These are phyloP conservation scores for Larimichthys polyactis DNA, from an alignment of 2,113 vertebrate species.

Conservation along the genomic window DNA sequence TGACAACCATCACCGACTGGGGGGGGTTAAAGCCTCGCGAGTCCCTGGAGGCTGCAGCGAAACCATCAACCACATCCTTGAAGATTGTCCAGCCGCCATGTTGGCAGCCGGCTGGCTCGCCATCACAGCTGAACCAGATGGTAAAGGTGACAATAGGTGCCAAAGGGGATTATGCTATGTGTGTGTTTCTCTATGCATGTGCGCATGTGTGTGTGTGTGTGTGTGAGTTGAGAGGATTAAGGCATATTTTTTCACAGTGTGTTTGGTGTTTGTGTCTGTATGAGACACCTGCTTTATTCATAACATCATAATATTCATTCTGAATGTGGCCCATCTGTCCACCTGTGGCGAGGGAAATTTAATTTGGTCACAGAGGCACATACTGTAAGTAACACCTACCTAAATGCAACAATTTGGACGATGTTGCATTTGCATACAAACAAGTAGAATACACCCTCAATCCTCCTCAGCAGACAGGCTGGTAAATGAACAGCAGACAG, in stretches of 20 bases:
- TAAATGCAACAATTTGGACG: neutral
- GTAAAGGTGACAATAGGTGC: conserved; percentile 54
- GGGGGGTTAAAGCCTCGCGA: conserved; percentile 3
- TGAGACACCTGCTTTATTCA: conserved; percentile 11
- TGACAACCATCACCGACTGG: neutral
- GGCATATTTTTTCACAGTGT: conserved; percentile 8
- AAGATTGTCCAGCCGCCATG: conserved; percentile 49
- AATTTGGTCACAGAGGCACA: conserved; percentile 2
- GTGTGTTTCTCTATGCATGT: conserved; percentile 1
- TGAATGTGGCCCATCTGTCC: conserved; percentile 18
- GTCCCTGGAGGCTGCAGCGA: conserved; percentile 29
- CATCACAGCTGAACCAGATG: conserved; percentile 57
- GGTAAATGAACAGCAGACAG: conserved; percentile 1
- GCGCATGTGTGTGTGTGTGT: conserved; percentile 15
- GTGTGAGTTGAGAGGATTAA: neutral
- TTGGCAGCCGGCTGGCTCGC: conserved; percentile 50
- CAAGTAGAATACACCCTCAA: neutral
- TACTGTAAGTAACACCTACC: neutral
- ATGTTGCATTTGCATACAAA: conserved; percentile 12
- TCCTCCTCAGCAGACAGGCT: conserved; percentile 6
- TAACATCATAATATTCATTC: neutral
- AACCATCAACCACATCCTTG: conserved; percentile 23
- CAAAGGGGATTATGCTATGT: conserved; percentile 47
- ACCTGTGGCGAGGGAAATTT: conserved; percentile 7
- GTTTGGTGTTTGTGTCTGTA: conserved; percentile 7